phyloP scores from a whole-genome alignment of 2,888 invertebrate species.

The Trachelus stipa region DNA sequence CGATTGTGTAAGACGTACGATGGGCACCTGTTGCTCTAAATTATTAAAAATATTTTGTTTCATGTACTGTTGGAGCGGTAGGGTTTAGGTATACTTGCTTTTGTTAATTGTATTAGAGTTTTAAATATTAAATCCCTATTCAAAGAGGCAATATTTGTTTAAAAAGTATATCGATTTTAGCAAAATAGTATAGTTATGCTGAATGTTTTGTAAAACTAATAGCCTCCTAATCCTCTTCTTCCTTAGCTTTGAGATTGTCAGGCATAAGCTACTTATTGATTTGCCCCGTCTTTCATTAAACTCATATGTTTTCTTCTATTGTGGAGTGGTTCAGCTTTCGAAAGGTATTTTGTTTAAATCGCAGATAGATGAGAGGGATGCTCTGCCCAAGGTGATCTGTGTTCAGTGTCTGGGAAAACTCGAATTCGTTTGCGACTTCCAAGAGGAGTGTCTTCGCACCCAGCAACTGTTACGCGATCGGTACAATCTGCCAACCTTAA shows the following conservation, averaged over 20 bases:
- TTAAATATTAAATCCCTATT: background rate
- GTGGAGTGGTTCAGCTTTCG: background rate
- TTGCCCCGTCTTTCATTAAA: background rate
- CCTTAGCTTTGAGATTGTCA: background rate
- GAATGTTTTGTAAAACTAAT: background rate
- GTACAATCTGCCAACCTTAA: slow-evolving; percentile 60
- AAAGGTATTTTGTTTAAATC: slow-evolving; percentile 53
- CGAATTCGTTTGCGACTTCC: slow-evolving; percentile 66
- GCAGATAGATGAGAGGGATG: slow-evolving; percentile 65
- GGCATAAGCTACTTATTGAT: background rate
- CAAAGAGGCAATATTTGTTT: background rate
- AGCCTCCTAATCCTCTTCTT: background rate
- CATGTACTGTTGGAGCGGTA: slow-evolving; percentile 31
- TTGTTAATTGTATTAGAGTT: background rate
- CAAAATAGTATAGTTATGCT: background rate
- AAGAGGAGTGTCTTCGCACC: slow-evolving; percentile 66
- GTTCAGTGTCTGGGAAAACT: slow-evolving; percentile 65
- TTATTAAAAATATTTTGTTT: slow-evolving; percentile 4
- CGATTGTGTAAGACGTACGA: slow-evolving; percentile 1
- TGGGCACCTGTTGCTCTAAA: slow-evolving; percentile 3
- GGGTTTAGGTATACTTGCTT: slow-evolving; percentile 20
- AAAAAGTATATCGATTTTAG: background rate
- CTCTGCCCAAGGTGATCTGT: slow-evolving; percentile 64
- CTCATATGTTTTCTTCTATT: background rate
- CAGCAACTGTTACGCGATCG: slow-evolving; percentile 63